Conservation (phyloP, 2,888 invertebrate genomes). For the Sesia apiformis region DNA sequence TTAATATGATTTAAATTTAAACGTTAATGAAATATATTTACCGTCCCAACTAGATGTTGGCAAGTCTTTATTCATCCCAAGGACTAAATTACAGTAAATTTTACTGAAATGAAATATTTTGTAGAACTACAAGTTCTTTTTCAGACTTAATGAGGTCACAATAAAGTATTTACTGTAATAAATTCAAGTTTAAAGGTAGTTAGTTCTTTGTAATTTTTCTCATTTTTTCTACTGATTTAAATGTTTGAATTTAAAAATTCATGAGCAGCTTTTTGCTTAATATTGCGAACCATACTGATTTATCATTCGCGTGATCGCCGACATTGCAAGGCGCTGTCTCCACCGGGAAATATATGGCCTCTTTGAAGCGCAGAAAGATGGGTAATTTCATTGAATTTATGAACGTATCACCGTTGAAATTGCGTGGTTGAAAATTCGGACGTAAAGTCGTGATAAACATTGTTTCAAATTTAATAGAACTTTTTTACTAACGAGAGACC, state of each 20-base stretch:
- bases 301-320: conserved; percentile 62
- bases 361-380: conserved; percentile 70
- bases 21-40: no score
- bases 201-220: no score
- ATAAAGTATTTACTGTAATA: no score
- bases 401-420: conserved; percentile 60
- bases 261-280: conserved; percentile 27
- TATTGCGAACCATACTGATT: conserved; percentile 49
- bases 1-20: no score
- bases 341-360: conserved; percentile 60
- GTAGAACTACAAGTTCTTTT: no score
- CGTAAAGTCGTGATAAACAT: conserved; percentile 51
- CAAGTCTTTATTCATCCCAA: no score
- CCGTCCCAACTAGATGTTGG: no score
- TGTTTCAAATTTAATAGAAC: background rate
- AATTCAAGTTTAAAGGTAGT: no score
- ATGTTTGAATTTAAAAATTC: conserved; percentile 16
- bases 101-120: no score
- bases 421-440: conserved; percentile 54
- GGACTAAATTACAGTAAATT: no score
- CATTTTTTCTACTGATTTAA: background rate
- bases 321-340: conserved; percentile 61
- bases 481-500: background rate
- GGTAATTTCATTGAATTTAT: conserved; percentile 72
- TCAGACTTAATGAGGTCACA: no score